phyloP scores from a whole-genome alignment of 2,888 invertebrate genomes.

The Cryptocephalus moraei region DNA sequence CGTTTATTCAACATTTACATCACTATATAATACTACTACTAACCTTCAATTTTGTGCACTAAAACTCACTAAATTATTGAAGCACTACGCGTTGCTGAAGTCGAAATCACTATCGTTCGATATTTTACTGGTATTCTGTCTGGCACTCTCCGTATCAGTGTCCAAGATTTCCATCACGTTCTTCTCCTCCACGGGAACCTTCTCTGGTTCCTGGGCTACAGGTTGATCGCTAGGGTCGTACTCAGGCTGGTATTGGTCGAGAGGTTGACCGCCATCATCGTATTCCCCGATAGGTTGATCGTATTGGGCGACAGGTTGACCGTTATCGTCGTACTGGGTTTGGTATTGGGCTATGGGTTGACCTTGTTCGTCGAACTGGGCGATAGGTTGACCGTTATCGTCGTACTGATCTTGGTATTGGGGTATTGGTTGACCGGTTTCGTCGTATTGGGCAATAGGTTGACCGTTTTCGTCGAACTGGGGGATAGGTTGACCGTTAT shows the following conservation, averaged over 20 bases:
- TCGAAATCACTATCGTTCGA: constrained; percentile 38
- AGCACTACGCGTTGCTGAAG: constrained; percentile 24
- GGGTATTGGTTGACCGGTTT: constrained; percentile 16
- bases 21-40: no score
- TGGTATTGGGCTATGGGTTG: constrained; percentile 12
- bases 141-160: constrained; percentile 34
- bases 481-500: constrained; percentile 16
- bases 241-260: constrained; percentile 7
- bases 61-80: no score
- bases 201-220: constrained; percentile 1
- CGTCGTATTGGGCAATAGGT: constrained; percentile 14
- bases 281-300: constrained; percentile 15
- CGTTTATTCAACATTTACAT: no score
- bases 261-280: constrained; percentile 13
- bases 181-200: constrained; percentile 3
- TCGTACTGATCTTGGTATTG: constrained; percentile 15
- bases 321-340: constrained; percentile 13
- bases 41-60: no score
- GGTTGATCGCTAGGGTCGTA: constrained; percentile 12
- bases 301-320: constrained; percentile 10
- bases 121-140: constrained; percentile 29
- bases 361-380: constrained; percentile 19
- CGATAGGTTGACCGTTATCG: constrained; percentile 14
- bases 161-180: constrained; percentile 35
- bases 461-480: constrained; percentile 22